phyloP scores from a whole-genome alignment of 2,113 vertebrate genomes.

The Pantherophis guttatus region DNA sequence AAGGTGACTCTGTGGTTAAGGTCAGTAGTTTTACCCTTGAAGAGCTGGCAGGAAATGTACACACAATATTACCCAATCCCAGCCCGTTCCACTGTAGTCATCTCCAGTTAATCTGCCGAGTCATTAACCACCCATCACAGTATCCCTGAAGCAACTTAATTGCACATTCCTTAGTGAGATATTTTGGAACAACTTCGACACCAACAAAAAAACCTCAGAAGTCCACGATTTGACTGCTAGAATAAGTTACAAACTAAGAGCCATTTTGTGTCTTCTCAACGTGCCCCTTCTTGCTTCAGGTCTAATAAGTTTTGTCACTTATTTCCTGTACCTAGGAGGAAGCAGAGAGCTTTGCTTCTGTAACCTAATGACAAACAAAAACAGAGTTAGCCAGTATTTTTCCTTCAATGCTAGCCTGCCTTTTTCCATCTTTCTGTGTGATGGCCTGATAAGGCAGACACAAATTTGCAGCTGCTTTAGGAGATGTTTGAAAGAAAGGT shows the following conservation, averaged over 20 bases:
- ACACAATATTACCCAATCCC: slow-evolving; percentile 68
- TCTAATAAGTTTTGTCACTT: not conserved
- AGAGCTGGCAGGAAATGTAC: slow-evolving; percentile 69
- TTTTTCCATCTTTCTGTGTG: not conserved
- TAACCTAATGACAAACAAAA: not conserved
- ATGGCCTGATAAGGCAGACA: not conserved
- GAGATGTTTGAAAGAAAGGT: not conserved
- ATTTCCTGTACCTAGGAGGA: not conserved
- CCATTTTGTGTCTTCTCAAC: not conserved
- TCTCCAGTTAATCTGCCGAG: slow-evolving; percentile 57
- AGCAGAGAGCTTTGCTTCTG: not conserved
- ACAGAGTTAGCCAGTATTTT: not conserved
- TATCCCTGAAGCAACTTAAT: slow-evolving; percentile 36
- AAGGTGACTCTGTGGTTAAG: slow-evolving; percentile 56
- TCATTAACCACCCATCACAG: slow-evolving; percentile 60
- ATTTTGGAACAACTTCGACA: slow-evolving; percentile 31
- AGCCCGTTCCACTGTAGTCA: slow-evolving; percentile 49
- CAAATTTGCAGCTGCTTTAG: not conserved
- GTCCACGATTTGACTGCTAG: fast-evolving
- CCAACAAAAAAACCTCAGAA: slow-evolving; percentile 14
- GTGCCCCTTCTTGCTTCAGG: not conserved
- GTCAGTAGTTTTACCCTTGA: slow-evolving; percentile 44
- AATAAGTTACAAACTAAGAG: slow-evolving; percentile 17
- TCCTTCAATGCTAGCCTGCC: not conserved
- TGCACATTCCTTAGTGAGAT: slow-evolving; percentile 47